Evolutionary conservation across 2,113 vertebrate genomes (phyloP).

Genomic region (Sialia sialis): DNA sequence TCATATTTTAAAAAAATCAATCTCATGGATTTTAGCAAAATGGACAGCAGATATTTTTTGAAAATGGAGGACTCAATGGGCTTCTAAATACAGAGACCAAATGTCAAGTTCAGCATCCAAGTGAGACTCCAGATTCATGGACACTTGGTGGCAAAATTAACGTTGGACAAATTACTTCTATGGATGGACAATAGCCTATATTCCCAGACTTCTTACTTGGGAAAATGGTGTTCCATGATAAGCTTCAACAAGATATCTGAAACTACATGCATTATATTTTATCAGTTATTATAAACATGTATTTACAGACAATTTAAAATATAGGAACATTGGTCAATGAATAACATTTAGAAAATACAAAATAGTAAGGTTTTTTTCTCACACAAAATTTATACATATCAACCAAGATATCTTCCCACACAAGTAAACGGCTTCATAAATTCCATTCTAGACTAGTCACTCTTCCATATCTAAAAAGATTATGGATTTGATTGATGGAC

Average conservation of each 20-base stretch:
- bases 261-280: not conserved
- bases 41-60: not conserved
- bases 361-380: not conserved
- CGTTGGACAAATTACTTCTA: not conserved
- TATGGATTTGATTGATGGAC: not conserved
- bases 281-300: not conserved
- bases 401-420: not conserved
- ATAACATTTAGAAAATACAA: not conserved
- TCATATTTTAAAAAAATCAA: not conserved
- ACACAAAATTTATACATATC: not conserved
- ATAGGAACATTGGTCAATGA: not conserved
- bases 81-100: not conserved
- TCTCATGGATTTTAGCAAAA: not conserved
- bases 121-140: not conserved
- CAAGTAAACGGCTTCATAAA: not conserved
- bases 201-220: not conserved
- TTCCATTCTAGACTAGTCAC: not conserved
- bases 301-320: not conserved
- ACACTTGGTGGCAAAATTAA: not conserved
- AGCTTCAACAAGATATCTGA: not conserved
- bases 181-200: not conserved
- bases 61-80: not conserved
- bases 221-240: not conserved
- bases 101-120: not conserved
- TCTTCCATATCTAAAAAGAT: not conserved